Conservation (phyloP, 2,113 vertebrate genomes). For the Hucho hucho region DNA sequence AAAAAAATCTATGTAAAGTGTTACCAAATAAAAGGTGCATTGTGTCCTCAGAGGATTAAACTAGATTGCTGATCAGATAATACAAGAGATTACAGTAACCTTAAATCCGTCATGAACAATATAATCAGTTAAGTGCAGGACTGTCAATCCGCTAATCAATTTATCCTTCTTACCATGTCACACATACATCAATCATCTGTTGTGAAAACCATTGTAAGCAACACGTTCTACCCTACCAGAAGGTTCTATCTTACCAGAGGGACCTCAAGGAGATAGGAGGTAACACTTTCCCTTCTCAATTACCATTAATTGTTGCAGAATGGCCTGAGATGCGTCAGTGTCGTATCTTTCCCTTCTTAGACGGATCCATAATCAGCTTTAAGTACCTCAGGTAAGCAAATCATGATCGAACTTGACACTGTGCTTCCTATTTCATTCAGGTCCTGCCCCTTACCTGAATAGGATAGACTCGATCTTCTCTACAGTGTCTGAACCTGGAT, state of each 20-base stretch:
- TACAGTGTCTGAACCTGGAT: background rate
- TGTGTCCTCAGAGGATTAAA: background rate
- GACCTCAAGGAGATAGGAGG: background rate
- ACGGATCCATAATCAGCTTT: conserved; percentile 53
- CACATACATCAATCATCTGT: background rate
- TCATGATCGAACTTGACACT: conserved; percentile 42
- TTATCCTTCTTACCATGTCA: background rate
- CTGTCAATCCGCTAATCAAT: background rate
- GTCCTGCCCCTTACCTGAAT: background rate
- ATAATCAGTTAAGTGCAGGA: background rate
- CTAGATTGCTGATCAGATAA: background rate
- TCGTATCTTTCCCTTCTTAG: background rate
- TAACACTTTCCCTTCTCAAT: background rate
- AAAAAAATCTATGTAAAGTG: background rate
- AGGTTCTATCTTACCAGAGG: background rate
- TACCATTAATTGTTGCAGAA: background rate
- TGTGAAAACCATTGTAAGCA: too few species aligned
- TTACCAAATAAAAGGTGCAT: background rate
- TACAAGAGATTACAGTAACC: background rate
- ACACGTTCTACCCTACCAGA: too few species aligned
- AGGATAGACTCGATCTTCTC: background rate
- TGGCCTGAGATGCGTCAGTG: background rate
- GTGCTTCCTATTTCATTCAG: conserved; percentile 25
- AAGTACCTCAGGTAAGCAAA: conserved; percentile 48
- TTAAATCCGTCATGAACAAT: background rate